A percentile compares a stretch with the other conserved stretches of the same genome.
phyloP scores from a whole-genome alignment of 2,888 invertebrate genomes.

The Smittia sp. region DNA sequence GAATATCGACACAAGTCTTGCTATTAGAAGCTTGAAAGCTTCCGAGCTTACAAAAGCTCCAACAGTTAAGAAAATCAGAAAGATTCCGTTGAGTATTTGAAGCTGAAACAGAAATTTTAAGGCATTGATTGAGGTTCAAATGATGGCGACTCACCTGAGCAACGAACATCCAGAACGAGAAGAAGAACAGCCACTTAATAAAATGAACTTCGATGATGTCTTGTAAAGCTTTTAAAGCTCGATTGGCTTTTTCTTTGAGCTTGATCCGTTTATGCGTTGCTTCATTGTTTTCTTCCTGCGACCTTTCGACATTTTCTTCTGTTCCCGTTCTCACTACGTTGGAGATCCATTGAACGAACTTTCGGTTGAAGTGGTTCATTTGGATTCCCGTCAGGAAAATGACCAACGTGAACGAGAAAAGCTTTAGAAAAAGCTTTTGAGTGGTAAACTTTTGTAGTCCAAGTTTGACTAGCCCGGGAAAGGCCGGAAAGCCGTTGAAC shows the following conservation, averaged over 20 bases:
- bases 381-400: neutral
- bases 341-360: neutral
- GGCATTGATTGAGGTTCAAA: neutral
- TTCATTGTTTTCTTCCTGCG: neutral
- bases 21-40: neutral
- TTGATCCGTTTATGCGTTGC: neutral
- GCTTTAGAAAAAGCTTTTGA: neutral
- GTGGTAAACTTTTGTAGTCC: neutral
- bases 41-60: neutral
- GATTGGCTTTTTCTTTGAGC: neutral
- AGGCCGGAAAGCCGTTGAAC: constrained; percentile 54
- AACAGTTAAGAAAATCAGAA: neutral
- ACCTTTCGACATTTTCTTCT: neutral
- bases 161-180: neutral
- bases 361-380: neutral
- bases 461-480: neutral
- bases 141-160: neutral
- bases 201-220: neutral
- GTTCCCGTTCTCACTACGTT: neutral
- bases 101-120: neutral
- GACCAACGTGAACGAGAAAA: constrained; percentile 5
- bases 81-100: neutral
- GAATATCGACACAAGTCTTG: neutral
- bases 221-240: neutral
- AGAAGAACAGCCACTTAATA: neutral